Conservation (phyloP, 2,888 invertebrate species). For the Leucoma salicis region DNA sequence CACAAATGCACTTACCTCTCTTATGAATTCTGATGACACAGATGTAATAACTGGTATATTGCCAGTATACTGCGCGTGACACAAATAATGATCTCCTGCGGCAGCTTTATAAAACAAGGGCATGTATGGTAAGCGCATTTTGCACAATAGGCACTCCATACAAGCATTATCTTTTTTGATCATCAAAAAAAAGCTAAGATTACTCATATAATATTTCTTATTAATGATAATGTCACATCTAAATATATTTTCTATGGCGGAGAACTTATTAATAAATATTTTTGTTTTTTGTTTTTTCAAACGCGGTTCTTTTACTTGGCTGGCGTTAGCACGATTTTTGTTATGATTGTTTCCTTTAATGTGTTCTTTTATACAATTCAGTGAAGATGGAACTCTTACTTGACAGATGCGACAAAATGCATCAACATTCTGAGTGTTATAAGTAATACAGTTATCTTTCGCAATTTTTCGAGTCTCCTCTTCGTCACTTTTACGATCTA, state of each 20-base stretch:
- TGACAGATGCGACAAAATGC: slow-evolving; percentile 38
- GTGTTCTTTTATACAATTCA: slow-evolving; percentile 44
- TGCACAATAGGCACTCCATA: slow-evolving; percentile 27
- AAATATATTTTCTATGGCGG: too few relatives aligned
- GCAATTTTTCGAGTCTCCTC: too few relatives aligned
- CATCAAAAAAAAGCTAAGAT: background rate
- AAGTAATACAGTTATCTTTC: slow-evolving; percentile 32
- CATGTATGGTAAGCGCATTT: slow-evolving; percentile 1
- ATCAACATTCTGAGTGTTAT: slow-evolving; percentile 23
- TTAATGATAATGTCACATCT: background rate
- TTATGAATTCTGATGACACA: slow-evolving; percentile 17
- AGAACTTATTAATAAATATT: too few relatives aligned
- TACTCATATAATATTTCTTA: background rate
- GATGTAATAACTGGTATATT: slow-evolving; percentile 14
- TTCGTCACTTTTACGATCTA: too few relatives aligned
- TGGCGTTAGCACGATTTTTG: slow-evolving; percentile 10
- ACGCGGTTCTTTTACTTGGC: slow-evolving; percentile 9
- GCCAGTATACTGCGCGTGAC: too few relatives aligned
- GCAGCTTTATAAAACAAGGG: too few relatives aligned
- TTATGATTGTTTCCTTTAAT: slow-evolving; percentile 38
- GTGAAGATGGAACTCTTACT: slow-evolving; percentile 31
- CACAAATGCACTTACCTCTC: slow-evolving; percentile 30
- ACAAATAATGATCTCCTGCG: too few relatives aligned
- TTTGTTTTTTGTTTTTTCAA: too few relatives aligned
- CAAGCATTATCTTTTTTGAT: too few relatives aligned